These are phyloP conservation scores for Chrysotoxum bicinctum DNA, from an alignment of 2,888 invertebrate species.

Conservation along the genomic window DNA sequence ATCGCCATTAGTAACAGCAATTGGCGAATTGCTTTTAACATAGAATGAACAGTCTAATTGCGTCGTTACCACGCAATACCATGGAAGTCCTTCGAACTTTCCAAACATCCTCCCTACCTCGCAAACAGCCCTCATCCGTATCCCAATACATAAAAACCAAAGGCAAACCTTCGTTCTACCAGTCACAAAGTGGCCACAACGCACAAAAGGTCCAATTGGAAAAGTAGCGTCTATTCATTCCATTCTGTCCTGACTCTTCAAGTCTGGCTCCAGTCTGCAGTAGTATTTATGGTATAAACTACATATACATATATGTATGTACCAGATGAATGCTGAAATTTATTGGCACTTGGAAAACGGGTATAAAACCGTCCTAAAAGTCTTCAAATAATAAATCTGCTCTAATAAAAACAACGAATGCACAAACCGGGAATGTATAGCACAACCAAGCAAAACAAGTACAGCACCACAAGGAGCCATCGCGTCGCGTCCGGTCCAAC, in stretches of 20 bases:
- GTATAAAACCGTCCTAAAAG: constrained; percentile 70
- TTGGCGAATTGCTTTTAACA: constrained; percentile 64
- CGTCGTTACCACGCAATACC: constrained; percentile 71
- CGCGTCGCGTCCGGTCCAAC: background rate
- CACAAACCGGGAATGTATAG: constrained; percentile 45
- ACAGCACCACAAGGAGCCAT: constrained; percentile 12
- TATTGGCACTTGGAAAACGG: constrained; percentile 70
- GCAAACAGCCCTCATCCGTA: background rate
- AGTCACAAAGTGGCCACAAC: constrained; percentile 69
- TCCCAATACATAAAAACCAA: background rate
- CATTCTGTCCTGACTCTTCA: background rate
- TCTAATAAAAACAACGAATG: constrained; percentile 56
- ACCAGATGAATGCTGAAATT: constrained; percentile 64
- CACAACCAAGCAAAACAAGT: constrained; percentile 7
- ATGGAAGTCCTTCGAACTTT: constrained; percentile 47
- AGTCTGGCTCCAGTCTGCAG: constrained; percentile 12
- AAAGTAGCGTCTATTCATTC: constrained; percentile 56
- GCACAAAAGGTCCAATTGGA: constrained; percentile 69
- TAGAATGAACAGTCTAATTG: constrained; percentile 65
- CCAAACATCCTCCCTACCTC: background rate
- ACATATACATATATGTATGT: constrained; percentile 3
- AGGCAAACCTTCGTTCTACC: constrained; percentile 11
- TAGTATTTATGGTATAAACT: constrained; percentile 19
- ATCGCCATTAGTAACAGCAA: constrained; percentile 36
- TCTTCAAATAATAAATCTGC: constrained; percentile 70